These are phyloP conservation scores for Grantiella picta DNA, from an alignment of 2,113 vertebrate species.

Conservation along the genomic window DNA sequence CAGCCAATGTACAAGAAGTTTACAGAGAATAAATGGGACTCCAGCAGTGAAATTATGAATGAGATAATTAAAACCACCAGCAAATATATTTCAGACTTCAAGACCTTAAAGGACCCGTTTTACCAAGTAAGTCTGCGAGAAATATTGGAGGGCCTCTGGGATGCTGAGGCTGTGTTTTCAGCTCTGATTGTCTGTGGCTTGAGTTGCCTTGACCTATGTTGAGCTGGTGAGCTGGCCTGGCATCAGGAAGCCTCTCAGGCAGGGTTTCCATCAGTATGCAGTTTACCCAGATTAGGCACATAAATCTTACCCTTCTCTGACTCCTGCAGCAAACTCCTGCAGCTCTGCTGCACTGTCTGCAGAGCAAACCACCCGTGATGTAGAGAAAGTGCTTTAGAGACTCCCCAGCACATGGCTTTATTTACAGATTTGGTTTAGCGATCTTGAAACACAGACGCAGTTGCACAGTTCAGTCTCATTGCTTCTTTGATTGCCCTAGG, in stretches of 20 bases:
- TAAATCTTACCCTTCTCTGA: neutral
- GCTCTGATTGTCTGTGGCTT: neutral
- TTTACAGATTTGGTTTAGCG: neutral
- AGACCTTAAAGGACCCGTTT: conserved; percentile 68
- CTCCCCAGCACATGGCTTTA: neutral
- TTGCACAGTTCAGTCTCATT: neutral
- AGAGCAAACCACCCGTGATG: neutral
- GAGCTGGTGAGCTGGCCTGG: neutral
- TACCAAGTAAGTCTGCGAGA: conserved; percentile 67
- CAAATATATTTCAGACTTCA: conserved; percentile 57
- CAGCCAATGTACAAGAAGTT: conserved; percentile 77
- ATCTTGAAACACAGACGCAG: neutral
- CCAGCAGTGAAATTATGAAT: conserved; percentile 59
- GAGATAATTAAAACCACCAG: conserved; percentile 69
- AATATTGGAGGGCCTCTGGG: neutral
- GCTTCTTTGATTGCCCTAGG: neutral
- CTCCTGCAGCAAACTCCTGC: neutral
- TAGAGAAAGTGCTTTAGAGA: neutral
- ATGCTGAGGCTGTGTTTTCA: neutral
- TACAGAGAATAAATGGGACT: conserved; percentile 77
- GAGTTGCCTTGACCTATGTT: neutral
- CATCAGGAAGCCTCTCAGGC: neutral
- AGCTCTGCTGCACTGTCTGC: neutral
- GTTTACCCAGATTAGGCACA: neutral
- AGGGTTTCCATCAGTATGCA: neutral